Evolutionary conservation across 2,888 invertebrate species (phyloP), one percentile per base, ranked within the genome.

Genomic region (Megastigmus dorsalis): DNA sequence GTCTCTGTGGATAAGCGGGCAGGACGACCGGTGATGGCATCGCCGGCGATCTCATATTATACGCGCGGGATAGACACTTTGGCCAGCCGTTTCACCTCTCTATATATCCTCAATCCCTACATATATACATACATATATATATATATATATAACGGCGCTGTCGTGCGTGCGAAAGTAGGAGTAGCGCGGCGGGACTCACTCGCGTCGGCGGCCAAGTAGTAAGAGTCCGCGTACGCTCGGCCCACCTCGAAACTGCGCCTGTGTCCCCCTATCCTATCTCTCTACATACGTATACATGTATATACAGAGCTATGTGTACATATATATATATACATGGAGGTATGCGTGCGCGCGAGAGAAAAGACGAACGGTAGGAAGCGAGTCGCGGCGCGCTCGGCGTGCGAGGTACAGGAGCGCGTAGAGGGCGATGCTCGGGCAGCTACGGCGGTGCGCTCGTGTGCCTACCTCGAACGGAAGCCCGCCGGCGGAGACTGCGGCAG

Each of bases 401-500:
- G n/a, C n/a, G 41, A 54, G 28, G 23, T 23, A n/a, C n/a, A 10
- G n/a, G n/a, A n/a, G 45, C 36, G 59, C 68, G 50, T 59, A 50
- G 59, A 30, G n/a, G n/a, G 57, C 10, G 43, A 43, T 20, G 30
- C 13, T 6, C 54, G 28, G 43, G 38, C 69, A n/a, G 18, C 33
- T n/a, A 28, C 38, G 50, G 23, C 10, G 33, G 60, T 18, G 43
- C 63, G 63, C 26, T 9, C 30, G 57, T 5, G 15, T 23, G 15
- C 28, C 18, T 59, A 79, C 80, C 79, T 80, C 80, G 78, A 78
- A 78, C 80, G 82, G 79, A 77, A 82, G 79, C 78, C 78, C 79
- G 79, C 81, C 81, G 82, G 80, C 82, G 66, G 66, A 77, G 77
- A 84, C 84, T 84, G 84, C 84, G 83, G 84, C 84, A 84, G 77